Conservation (phyloP, 2,888 invertebrate genomes). For the Cosmopolites sordidus region DNA sequence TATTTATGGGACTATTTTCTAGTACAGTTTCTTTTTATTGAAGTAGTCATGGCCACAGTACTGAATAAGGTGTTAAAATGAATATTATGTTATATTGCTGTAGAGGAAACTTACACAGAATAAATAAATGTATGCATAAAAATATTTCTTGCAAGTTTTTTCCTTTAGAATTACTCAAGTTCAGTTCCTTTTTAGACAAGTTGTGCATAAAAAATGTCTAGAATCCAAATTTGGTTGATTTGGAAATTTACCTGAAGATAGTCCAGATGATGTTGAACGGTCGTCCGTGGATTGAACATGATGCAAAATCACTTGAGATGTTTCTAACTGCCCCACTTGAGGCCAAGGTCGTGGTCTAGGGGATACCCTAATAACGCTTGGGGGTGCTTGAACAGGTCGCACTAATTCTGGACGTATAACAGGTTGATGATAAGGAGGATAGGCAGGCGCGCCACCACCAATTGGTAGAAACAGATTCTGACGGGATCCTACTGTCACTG, state of each 20-base stretch:
- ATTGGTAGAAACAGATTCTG: slow-evolving; percentile 93
- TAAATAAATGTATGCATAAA: too few relatives aligned
- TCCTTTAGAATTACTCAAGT: too few relatives aligned
- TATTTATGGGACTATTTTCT: too few relatives aligned
- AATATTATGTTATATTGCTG: too few relatives aligned
- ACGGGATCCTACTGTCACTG: slow-evolving; percentile 66
- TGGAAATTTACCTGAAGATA: background rate
- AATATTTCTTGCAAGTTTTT: too few relatives aligned
- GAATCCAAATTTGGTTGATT: too few relatives aligned
- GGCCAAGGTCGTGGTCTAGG: slow-evolving; percentile 58
- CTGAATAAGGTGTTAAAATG: too few relatives aligned
- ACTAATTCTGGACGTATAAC: slow-evolving; percentile 64
- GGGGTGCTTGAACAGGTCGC: slow-evolving; percentile 54
- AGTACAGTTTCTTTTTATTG: too few relatives aligned
- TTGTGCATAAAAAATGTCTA: too few relatives aligned
- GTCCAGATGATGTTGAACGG: background rate
- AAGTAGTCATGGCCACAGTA: too few relatives aligned
- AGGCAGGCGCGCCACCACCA: slow-evolving; percentile 48
- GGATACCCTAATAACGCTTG: slow-evolving; percentile 79
- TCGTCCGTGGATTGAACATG: slow-evolving; percentile 31
- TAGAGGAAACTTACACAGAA: too few relatives aligned
- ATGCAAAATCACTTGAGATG: slow-evolving; percentile 47
- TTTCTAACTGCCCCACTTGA: slow-evolving; percentile 44
- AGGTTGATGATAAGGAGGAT: slow-evolving; percentile 43
- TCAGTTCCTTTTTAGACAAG: too few relatives aligned